Evolutionary conservation across 1,140 invertebrate genomes (phyloP), one percentile per base, ranked within the genome.

Genomic region (Acromyrmex heyeri): DNA sequence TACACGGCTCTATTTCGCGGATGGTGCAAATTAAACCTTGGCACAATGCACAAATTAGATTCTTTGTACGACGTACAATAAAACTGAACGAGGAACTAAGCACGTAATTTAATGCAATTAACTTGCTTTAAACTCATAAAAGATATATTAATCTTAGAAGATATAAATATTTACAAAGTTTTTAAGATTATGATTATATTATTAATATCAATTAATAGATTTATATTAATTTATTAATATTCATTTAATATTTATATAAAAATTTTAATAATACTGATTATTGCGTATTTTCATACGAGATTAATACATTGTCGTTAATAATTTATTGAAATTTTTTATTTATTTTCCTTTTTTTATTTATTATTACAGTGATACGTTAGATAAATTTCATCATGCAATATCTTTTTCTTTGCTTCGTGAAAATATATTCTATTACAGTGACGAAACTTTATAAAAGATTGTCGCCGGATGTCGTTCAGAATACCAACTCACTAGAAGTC

Each of bases 1-100:
- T 48, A 30, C 34, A 14, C 77, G 48, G 10, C 30, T 81, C 48
- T 44, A 69, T 70, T 50, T 81, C 21, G 78, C 48, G 30, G n/a
- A 69, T 70, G 50, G 50, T 38, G 64, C 65, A 81, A 59, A 81
- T 81, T 59, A 44, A 44, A 57, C 21, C 53, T 70, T 57, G 64
- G 38, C 38, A 44, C 18, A 48, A 73, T 61, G 55, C 78, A n/a
- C 30, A 59, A 70, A 70, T 81, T 70, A 67, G 34, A 38, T 81
- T 81, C 50, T 81, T 81, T 44, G 30, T 30, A 16, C 30, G 30
- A 79, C 4, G 62, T 14, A n/a, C 77, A 16, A 50, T 78, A 30
- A 44, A 81, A 70, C 30, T 18, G 18, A 24, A 16, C 57, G 59
- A 30, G n/a, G 4, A 21, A 38, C 48, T 44, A 44, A 38, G 44